These are phyloP conservation scores for Strix uralensis DNA, from an alignment of 2,113 vertebrate genomes.

Conservation along the genomic window DNA sequence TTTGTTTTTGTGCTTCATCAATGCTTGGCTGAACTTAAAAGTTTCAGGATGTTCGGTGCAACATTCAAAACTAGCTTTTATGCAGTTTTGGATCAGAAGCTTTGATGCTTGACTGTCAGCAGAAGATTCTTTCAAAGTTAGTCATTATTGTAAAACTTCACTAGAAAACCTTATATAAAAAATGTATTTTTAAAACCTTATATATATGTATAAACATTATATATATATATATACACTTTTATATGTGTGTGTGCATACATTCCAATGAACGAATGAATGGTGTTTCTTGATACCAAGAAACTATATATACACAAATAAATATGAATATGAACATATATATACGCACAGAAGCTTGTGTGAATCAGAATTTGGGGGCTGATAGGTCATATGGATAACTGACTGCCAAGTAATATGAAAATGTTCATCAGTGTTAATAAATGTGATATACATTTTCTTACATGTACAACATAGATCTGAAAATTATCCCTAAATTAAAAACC, in stretches of 20 bases:
- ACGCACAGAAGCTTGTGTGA: background rate
- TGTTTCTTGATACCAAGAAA: background rate
- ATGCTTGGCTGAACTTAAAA: slow-evolving; percentile 38
- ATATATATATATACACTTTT: background rate
- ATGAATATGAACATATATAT: background rate
- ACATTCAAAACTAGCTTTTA: slow-evolving; percentile 19
- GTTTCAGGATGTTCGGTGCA: background rate
- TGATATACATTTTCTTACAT: background rate
- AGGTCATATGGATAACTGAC: background rate
- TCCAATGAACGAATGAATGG: background rate
- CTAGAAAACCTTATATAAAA: background rate
- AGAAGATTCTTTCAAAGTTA: slow-evolving; percentile 18
- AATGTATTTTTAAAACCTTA: background rate
- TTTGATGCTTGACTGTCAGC: slow-evolving; percentile 25
- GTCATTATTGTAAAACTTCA: background rate
- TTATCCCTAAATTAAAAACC: background rate
- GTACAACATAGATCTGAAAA: background rate
- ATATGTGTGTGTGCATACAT: background rate
- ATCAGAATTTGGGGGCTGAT: background rate
- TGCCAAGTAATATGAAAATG: background rate
- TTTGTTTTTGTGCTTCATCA: background rate
- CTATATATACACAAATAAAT: background rate
- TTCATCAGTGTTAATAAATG: background rate
- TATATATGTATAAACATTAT: background rate
- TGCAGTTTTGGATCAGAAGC: slow-evolving; percentile 22